A percentile compares a stretch with the other conserved stretches of the same genome.
phyloP scores from a whole-genome alignment of 2,797 vertebrate species.

The Merluccius polli region DNA sequence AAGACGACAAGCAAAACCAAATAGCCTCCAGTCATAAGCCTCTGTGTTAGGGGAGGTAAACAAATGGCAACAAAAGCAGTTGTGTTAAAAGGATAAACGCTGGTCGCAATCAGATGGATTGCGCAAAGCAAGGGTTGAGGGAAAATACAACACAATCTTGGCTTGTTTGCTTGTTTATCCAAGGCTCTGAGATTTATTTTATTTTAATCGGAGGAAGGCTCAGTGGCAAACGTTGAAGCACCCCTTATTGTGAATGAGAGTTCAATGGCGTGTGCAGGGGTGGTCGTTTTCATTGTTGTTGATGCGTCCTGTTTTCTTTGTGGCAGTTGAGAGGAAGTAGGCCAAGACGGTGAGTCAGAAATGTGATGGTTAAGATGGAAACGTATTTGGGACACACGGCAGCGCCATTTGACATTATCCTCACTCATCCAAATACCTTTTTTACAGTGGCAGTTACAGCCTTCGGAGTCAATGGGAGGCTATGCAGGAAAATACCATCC shows the following conservation, averaged over 20 bases:
- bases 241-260: neutral
- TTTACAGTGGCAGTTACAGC: slow-evolving; percentile 20
- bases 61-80: slow-evolving; percentile 34
- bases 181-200: neutral
- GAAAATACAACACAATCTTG: neutral
- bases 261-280: neutral
- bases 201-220: neutral
- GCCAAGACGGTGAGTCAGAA: slow-evolving; percentile 59
- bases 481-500: slow-evolving; percentile 33
- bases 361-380: slow-evolving; percentile 29
- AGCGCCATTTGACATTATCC: slow-evolving; percentile 35
- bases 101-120: neutral
- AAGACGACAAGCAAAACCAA: slow-evolving; percentile 20
- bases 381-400: slow-evolving; percentile 12
- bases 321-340: slow-evolving; percentile 46
- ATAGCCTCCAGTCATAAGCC: slow-evolving; percentile 29
- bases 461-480: slow-evolving; percentile 34
- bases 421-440: neutral
- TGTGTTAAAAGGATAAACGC: neutral
- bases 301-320: slow-evolving; percentile 11
- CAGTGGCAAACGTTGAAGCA: neutral
- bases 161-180: neutral
- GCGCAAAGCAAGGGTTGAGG: neutral
- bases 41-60: slow-evolving; percentile 35
- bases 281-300: neutral